Base-by-base conservation (phyloP, 2,888 invertebrate genomes). In the Rapana venosa region DNA sequence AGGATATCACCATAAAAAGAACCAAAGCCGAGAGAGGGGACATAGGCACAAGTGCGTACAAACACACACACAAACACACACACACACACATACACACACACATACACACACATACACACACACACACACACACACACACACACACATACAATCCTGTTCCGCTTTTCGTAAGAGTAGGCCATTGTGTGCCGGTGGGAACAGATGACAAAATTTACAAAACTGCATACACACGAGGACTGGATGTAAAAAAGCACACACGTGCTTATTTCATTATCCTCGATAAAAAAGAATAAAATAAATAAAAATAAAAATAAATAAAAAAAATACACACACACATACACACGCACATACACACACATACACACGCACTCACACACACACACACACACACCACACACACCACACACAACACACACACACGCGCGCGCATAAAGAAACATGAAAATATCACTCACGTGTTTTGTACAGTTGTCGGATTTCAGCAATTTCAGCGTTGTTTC, bases 401-500 rank as follows among this genome's bases (percentile, higher is more conserved):
- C 81, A 81, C 77, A 79, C 77, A 79, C 77, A 79, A 79, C 77
- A 32, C 77, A 79, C 77, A 32, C 77, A 79, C 30, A 36, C 81
- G 6, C 81, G 22, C 36, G 20, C 81, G 22, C 81, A 81, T 20
- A 22, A 0, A 36, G 36, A 36, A 20, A 36, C 81, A 35, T 32
- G 81, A 35, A 32, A 81, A 35, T 56, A 17, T 22, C 0, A 89
- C 89, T 89, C 56, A 89, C 89, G 30, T 32, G 89, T 30, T 56
- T 89, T 85, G 85, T 89, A 89, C 47, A 89, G 56, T 70, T 89
- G 85, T 36, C 32, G 30, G 74, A 89, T 89, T 36, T 89, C 85
- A 15, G 30, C 56, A 15, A 94, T 93, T 85, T 94, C 93, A 5
- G 90, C 88, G 88, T 94, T 94, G 74, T 87, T 91, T 20, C 93